Conservation (phyloP, 2,888 invertebrate genomes). For the Tortricodes alternella region DNA sequence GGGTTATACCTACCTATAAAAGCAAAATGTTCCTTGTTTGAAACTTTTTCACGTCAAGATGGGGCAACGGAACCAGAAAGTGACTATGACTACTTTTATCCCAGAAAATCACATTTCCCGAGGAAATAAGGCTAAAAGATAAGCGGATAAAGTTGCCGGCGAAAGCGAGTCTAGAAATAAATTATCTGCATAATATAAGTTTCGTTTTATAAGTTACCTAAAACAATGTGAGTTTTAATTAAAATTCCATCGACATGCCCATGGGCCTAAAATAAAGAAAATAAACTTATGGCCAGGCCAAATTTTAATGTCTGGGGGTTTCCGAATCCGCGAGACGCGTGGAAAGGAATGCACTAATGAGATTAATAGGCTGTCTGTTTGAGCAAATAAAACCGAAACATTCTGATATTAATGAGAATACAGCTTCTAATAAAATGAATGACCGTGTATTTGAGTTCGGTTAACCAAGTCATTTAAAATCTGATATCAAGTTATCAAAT, state of each 20-base stretch:
- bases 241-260: conserved; percentile 69
- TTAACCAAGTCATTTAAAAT: no score
- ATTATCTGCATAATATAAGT: no score
- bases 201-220: conserved; percentile 9
- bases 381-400: conserved; percentile 60
- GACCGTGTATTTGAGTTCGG: not conserved
- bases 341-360: conserved; percentile 75
- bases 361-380: conserved; percentile 72
- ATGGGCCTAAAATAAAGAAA: conserved; percentile 32
- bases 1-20: no score
- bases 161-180: no score
- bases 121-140: no score
- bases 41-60: no score
- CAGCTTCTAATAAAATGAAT: not conserved
- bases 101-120: no score
- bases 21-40: no score
- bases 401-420: conserved; percentile 69
- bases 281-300: conserved; percentile 23
- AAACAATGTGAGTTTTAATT: conserved; percentile 52
- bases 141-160: no score
- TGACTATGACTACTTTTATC: no score
- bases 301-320: conserved; percentile 43
- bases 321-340: conserved; percentile 62
- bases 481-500: no score
- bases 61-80: no score